Conservation (phyloP, 1,140 invertebrate genomes). For the Fopius arisanus region DNA sequence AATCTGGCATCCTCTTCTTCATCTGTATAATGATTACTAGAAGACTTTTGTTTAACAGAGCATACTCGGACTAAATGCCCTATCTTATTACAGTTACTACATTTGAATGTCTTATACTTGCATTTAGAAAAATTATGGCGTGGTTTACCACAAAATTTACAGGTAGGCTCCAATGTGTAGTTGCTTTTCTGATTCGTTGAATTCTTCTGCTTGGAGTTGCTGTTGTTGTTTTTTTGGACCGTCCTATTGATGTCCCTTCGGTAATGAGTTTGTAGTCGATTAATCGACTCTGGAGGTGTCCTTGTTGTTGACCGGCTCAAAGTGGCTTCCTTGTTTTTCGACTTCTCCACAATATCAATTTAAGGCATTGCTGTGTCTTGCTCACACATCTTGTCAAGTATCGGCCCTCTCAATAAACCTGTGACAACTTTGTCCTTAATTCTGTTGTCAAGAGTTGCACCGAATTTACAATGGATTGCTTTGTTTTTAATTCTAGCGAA, state of each 20-base stretch:
- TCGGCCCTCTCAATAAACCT: conserved; percentile 33
- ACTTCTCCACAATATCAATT: conserved; percentile 29
- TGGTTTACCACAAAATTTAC: not conserved
- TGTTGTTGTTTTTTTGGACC: conserved; percentile 6
- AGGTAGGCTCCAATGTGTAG: not conserved
- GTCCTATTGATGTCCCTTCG: not conserved
- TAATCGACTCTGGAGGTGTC: conserved; percentile 11
- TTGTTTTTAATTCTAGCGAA: conserved; percentile 34
- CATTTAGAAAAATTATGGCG: conserved; percentile 22
- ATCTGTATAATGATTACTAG: not conserved
- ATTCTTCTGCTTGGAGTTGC: not conserved
- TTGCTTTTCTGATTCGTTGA: not conserved
- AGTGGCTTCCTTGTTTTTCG: conserved; percentile 41
- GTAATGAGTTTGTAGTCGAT: conserved; percentile 10
- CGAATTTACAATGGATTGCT: conserved; percentile 34
- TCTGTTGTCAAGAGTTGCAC: conserved; percentile 31
- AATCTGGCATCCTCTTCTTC: not conserved
- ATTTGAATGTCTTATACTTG: not conserved
- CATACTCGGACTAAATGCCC: conserved; percentile 2
- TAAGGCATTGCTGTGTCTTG: conserved; percentile 36
- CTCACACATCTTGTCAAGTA: conserved; percentile 41
- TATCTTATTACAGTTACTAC: not conserved
- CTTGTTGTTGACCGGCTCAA: conserved; percentile 32
- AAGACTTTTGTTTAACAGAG: not conserved
- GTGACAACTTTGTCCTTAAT: conserved; percentile 45